Evolutionary conservation across 2,113 vertebrate species (phyloP).

Genomic region (Scortum barcoo): DNA sequence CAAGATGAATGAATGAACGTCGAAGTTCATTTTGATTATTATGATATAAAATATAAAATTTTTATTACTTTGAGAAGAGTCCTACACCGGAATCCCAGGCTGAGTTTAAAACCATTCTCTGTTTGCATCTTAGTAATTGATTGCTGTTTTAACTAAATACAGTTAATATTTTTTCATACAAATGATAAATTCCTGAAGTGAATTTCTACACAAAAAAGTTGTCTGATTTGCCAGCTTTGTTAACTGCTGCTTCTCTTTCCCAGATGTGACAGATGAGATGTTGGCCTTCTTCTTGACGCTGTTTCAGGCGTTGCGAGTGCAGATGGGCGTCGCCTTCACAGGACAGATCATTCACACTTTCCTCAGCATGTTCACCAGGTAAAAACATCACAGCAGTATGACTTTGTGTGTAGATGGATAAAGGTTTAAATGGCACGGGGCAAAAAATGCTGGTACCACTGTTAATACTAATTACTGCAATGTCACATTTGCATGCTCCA

Average conservation of each 20-base stretch:
- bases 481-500: conserved; percentile 62
- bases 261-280: conserved; percentile 98
- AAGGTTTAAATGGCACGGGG: neutral
- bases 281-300: conserved; percentile 98
- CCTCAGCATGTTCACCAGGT: conserved; percentile 99
- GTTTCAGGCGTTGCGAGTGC: conserved; percentile 95
- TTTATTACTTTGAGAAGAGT: neutral
- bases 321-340: conserved; percentile 98
- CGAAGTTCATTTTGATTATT: neutral
- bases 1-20: neutral
- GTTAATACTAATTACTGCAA: neutral
- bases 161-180: neutral
- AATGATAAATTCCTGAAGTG: neutral
- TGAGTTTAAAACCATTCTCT: neutral
- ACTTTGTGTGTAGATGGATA: neutral
- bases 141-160: neutral
- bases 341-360: conserved; percentile 99
- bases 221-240: neutral
- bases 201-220: neutral
- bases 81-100: neutral
- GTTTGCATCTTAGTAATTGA: neutral
- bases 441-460: neutral
- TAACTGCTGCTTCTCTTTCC: conserved; percentile 11
- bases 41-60: too few species aligned
- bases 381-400: conserved; percentile 11